Conservation (phyloP, 2,888 invertebrate species). For the Sympetrum striolatum region DNA sequence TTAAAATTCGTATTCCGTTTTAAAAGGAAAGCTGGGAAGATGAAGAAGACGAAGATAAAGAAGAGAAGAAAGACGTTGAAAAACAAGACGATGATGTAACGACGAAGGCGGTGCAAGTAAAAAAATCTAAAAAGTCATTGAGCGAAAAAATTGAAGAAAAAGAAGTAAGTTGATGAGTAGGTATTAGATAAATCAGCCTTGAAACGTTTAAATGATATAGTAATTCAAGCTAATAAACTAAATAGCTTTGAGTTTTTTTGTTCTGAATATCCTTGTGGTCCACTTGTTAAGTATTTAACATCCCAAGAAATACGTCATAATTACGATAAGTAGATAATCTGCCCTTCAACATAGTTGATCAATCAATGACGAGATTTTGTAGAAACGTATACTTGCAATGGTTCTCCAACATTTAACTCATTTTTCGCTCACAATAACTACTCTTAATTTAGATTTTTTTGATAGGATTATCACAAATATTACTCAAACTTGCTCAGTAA, state of each 20-base stretch:
- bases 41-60: conserved; percentile 68
- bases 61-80: conserved; percentile 80
- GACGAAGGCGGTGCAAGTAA: conserved; percentile 64
- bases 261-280: conserved; percentile 9
- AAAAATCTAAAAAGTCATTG: conserved; percentile 77
- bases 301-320: too few species aligned
- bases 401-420: too few species aligned
- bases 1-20: background rate
- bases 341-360: too few species aligned
- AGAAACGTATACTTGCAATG: too few species aligned
- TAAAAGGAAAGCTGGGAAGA: conserved; percentile 93
- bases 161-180: conserved; percentile 67
- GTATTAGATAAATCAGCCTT: background rate
- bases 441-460: too few species aligned
- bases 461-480: too few species aligned
- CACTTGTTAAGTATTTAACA: background rate
- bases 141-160: conserved; percentile 86
- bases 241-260: conserved; percentile 45
- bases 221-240: background rate
- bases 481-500: too few species aligned
- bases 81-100: conserved; percentile 64
- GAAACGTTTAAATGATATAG: background rate
- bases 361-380: too few species aligned
- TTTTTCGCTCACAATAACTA: too few species aligned
- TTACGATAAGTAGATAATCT: too few species aligned